Conservation (phyloP, 2,888 invertebrate species). For the Drosophila helvetica region DNA sequence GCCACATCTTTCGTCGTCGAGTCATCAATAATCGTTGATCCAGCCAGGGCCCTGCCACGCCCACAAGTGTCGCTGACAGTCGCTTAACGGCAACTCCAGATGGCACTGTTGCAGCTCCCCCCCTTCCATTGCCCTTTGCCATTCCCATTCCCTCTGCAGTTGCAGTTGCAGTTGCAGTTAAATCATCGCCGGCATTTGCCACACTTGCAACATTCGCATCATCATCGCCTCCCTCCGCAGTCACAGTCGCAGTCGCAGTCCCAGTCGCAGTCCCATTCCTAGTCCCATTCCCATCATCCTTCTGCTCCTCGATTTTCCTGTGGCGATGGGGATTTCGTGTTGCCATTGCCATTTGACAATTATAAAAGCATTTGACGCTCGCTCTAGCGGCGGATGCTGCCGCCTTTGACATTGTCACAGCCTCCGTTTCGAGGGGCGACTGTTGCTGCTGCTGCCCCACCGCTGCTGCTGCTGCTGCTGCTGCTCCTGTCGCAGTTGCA, state of each 20-base stretch:
- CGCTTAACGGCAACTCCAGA: slow-evolving; percentile 49
- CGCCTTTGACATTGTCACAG: slow-evolving; percentile 1
- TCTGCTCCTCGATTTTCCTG: background rate
- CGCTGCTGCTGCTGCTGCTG: slow-evolving; percentile 24
- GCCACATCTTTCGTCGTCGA: slow-evolving; percentile 48
- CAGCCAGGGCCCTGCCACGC: slow-evolving; percentile 51
- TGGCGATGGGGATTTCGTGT: slow-evolving; percentile 7
- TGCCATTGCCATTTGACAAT: slow-evolving; percentile 75
- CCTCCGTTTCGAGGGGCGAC: slow-evolving; percentile 3
- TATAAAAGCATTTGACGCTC: slow-evolving; percentile 79
- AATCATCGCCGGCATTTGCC: slow-evolving; percentile 59
- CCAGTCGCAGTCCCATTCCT: slow-evolving; percentile 15
- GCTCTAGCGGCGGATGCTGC: slow-evolving; percentile 35
- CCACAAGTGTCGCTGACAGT: slow-evolving; percentile 76
- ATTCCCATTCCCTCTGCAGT: slow-evolving; percentile 24
- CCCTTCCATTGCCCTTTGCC: slow-evolving; percentile 12
- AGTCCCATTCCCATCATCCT: slow-evolving; percentile 33
- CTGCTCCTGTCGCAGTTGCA: slow-evolving; percentile 3
- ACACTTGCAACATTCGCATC: slow-evolving; percentile 64
- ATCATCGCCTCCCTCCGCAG: slow-evolving; percentile 31
- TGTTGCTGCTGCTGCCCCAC: slow-evolving; percentile 24
- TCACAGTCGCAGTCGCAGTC: slow-evolving; percentile 33
- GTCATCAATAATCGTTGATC: slow-evolving; percentile 80
- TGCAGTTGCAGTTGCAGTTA: slow-evolving; percentile 57
- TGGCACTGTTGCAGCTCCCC: slow-evolving; percentile 15